Conservation (phyloP, 2,113 vertebrate genomes). For the Centrocercus urophasianus region DNA sequence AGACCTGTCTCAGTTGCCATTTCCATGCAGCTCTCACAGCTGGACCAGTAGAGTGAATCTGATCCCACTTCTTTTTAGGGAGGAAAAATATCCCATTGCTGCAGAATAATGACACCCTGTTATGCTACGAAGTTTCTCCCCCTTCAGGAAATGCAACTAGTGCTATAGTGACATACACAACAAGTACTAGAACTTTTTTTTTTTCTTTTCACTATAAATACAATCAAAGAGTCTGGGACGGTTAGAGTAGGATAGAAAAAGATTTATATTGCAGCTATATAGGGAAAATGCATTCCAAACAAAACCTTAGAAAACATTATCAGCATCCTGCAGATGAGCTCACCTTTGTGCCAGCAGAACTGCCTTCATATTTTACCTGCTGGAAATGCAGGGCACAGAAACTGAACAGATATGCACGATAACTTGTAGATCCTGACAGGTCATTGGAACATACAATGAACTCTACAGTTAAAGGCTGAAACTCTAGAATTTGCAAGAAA, state of each 20-base stretch:
- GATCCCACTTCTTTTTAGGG: neutral
- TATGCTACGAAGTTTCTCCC: neutral
- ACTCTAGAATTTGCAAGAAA: neutral
- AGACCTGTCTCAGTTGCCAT: neutral
- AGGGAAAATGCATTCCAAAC: rapidly evolving
- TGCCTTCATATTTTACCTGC: rapidly evolving
- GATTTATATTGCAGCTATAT: neutral
- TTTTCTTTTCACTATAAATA: neutral
- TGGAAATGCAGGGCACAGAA: neutral
- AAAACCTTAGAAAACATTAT: neutral
- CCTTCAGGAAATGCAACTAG: neutral
- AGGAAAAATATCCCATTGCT: neutral
- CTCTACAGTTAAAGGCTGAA: neutral
- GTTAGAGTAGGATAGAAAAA: neutral
- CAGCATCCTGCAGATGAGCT: neutral
- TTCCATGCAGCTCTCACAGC: neutral
- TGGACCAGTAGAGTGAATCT: neutral
- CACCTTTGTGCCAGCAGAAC: neutral
- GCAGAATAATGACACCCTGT: neutral
- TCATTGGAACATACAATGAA: neutral
- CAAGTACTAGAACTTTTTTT: neutral
- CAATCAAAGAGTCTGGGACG: neutral
- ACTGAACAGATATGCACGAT: neutral
- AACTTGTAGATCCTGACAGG: neutral
- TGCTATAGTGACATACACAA: neutral